Evolutionary conservation across 2,797 vertebrate genomes (phyloP), one percentile per base, ranked within the genome.

Genomic region (Cryptoprocta ferox): DNA sequence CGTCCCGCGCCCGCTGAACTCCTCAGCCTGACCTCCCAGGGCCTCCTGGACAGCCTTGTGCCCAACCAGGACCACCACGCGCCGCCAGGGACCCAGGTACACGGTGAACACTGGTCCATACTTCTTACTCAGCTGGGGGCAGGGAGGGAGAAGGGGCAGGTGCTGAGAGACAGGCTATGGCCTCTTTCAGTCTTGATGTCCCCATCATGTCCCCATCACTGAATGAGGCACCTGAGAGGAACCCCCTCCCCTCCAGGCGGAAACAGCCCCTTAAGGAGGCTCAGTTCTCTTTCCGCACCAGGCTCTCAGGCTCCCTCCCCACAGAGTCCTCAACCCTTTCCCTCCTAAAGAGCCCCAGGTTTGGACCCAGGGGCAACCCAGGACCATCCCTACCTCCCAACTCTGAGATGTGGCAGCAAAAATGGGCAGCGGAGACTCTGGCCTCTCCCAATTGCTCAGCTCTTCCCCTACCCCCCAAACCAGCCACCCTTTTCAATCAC

Each of bases 71-170:
- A 99, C 97, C 89, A 99, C 98, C 0, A 95, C 37, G 0, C 98
- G 98, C 61, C 98, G 96, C 96, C 97, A 73, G 89, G 97, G 98
- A 7, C 99, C 99, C 95, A 99, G 93, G 89, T 99, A 96, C 24
- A 99, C 32, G 0, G 99, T 99, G 97, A 99, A 98, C 96, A 99
- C 99, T 0, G 99, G 98, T 8, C 99, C 99, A 0, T 99, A 99
- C 63, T 81, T 98, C 89, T 98, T 96, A 93, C 99, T 98, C 79
- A 99, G 96, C 99, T 99, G 97, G 3, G 3, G 35, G 19, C 18
- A 45, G 65, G 28, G 66, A 73, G 28, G 24, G 10, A 68, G 85
- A 79, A 28, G 37, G 6, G 35, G 66, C 0, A 0, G 1, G 18
- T n/a, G 37, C 32, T n/a, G 37, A 4, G 16, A 28, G 48, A 45